These are phyloP conservation scores for Anhinga rufa DNA, from an alignment of 2,113 vertebrate genomes.

Conservation along the genomic window DNA sequence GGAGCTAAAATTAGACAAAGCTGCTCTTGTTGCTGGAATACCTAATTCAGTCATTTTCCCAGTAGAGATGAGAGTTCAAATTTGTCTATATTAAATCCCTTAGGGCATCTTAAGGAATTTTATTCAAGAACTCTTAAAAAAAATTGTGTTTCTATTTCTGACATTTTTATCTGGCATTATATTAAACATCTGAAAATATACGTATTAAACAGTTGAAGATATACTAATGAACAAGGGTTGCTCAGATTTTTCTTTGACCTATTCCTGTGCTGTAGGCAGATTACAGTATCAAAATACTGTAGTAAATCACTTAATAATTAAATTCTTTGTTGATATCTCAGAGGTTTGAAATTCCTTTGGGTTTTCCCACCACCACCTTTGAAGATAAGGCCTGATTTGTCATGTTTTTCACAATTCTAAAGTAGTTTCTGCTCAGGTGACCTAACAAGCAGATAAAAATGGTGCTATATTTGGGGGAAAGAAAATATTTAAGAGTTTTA, in stretches of 20 bases:
- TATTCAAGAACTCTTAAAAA: background rate
- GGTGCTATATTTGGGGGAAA: background rate
- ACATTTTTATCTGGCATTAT: background rate
- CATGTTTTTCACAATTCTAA: background rate
- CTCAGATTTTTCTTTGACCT: background rate
- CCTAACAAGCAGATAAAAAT: background rate
- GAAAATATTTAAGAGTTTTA: background rate
- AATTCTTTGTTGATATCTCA: slow-evolving; percentile 17
- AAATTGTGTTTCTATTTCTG: background rate
- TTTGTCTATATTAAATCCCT: background rate
- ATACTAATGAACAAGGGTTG: background rate
- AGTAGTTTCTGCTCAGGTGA: background rate
- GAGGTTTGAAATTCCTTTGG: slow-evolving; percentile 27
- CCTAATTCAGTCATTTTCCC: background rate
- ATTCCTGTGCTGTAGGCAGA: background rate
- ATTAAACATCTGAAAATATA: background rate
- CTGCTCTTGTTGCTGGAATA: background rate
- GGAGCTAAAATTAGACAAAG: background rate
- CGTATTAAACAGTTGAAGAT: background rate
- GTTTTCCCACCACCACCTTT: slow-evolving; percentile 24
- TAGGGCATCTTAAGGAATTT: background rate
- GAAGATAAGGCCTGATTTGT: slow-evolving; percentile 37
- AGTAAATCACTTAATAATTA: slow-evolving; percentile 35
- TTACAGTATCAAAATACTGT: background rate
- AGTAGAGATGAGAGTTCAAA: background rate